A percentile compares a stretch with the other conserved stretches of the same genome.
phyloP scores from a whole-genome alignment of 2,113 vertebrate genomes.

The Montifringilla adamsi region DNA sequence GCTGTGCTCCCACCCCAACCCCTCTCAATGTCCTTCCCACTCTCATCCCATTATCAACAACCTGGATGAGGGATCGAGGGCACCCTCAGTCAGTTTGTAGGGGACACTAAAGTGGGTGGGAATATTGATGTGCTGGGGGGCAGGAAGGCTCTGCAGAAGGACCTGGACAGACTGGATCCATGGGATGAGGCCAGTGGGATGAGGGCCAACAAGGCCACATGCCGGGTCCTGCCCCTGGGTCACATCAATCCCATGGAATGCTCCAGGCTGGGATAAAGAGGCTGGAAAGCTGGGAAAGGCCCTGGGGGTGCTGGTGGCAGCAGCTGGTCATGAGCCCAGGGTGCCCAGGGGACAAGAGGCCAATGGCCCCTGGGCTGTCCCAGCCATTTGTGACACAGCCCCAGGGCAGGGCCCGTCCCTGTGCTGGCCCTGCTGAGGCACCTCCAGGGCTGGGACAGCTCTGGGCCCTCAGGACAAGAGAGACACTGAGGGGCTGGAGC shows the following conservation, averaged over 20 bases:
- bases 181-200: neutral
- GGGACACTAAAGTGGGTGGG: neutral
- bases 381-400: neutral
- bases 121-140: neutral
- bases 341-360: neutral
- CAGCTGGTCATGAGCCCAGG: neutral
- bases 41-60: neutral
- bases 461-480: too few species aligned
- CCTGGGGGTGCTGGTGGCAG: neutral
- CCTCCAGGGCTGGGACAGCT: neutral
- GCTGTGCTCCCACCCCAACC: neutral
- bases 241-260: neutral
- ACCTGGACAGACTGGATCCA: neutral
- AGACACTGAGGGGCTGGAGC: too few species aligned
- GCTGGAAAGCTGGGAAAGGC: neutral
- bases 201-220: rapidly evolving
- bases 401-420: neutral
- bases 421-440: neutral
- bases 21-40: neutral
- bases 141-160: neutral
- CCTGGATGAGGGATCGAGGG: too few species aligned
- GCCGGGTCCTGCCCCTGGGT: neutral
- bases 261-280: neutral
- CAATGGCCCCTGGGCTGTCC: neutral
- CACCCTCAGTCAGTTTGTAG: neutral